These are phyloP conservation scores for Nymphalis urticae DNA, from an alignment of 2,888 invertebrate genomes.

Conservation along the genomic window DNA sequence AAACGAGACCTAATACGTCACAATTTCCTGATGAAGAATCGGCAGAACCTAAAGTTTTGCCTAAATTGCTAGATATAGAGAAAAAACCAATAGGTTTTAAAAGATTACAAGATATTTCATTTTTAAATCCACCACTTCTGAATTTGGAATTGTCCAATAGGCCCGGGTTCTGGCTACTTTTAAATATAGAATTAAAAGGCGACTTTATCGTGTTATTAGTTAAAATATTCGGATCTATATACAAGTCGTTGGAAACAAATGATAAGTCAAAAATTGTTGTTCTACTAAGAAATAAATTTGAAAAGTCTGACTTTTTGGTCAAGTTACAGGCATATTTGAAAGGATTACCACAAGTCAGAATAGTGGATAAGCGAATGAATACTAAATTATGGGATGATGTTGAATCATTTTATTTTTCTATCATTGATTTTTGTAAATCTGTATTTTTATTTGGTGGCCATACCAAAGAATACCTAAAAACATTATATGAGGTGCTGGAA, in stretches of 20 bases:
- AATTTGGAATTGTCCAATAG: slow-evolving; percentile 68
- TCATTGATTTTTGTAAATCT: slow-evolving; percentile 60
- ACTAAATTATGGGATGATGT: slow-evolving; percentile 70
- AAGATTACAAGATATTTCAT: slow-evolving; percentile 65
- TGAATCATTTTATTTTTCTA: slow-evolving; percentile 59
- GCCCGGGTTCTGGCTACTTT: slow-evolving; percentile 71
- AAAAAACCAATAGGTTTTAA: slow-evolving; percentile 75
- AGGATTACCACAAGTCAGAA: slow-evolving; percentile 58
- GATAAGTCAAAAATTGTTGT: slow-evolving; percentile 61
- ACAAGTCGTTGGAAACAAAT: slow-evolving; percentile 54
- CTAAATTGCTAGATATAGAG: slow-evolving; percentile 53
- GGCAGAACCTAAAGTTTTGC: slow-evolving; percentile 42
- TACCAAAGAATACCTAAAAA: slow-evolving; percentile 50
- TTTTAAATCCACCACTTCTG: slow-evolving; percentile 63
- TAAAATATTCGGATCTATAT: slow-evolving; percentile 66
- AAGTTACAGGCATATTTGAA: slow-evolving; percentile 57
- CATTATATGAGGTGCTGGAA: slow-evolving; percentile 58
- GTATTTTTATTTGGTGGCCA: slow-evolving; percentile 55
- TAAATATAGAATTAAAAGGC: slow-evolving; percentile 66
- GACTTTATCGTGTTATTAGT: slow-evolving; percentile 76
- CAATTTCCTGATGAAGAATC: slow-evolving; percentile 60
- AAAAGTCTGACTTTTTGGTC: slow-evolving; percentile 58
- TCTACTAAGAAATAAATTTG: slow-evolving; percentile 48
- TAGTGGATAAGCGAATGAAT: slow-evolving; percentile 68
- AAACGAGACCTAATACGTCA: slow-evolving; percentile 48